Evolutionary conservation across 2,113 vertebrate species (phyloP).

Genomic region (Nesoenas mayeri): DNA sequence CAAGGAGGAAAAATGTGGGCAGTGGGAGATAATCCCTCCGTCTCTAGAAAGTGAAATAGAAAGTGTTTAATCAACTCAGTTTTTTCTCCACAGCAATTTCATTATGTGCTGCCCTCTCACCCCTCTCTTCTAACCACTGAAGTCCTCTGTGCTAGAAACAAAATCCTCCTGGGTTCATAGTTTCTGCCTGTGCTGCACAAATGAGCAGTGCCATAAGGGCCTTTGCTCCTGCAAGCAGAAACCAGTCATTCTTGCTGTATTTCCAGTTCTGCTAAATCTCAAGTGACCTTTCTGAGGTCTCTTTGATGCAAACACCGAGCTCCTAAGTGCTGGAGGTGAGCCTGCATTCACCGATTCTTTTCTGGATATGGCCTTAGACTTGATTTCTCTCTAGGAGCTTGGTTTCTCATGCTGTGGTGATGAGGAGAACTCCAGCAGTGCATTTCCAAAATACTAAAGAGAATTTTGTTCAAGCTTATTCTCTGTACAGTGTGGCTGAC

Average conservation of each 20-base stretch:
- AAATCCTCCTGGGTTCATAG: neutral
- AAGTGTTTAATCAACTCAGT: neutral
- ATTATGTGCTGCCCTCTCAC: neutral
- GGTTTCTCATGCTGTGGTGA: neutral
- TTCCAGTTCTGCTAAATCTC: neutral
- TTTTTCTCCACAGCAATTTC: neutral
- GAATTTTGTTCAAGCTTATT: fast-evolving
- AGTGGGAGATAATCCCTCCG: neutral
- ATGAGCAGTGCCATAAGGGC: neutral
- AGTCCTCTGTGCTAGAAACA: neutral
- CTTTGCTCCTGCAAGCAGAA: neutral
- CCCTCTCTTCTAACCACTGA: neutral
- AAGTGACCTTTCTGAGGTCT: neutral
- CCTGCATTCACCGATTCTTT: neutral
- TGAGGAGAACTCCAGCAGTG: neutral
- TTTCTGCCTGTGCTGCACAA: neutral
- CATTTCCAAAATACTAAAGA: neutral
- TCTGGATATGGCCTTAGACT: neutral
- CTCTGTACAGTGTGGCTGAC: neutral
- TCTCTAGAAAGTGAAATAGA: neutral
- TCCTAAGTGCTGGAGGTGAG: neutral
- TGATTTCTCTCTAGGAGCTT: neutral
- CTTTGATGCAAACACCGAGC: neutral
- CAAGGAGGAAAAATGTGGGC: neutral
- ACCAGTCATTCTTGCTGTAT: neutral